Base-by-base conservation (phyloP, 2,797 vertebrate genomes). In the Tokudaia muenninki region DNA sequence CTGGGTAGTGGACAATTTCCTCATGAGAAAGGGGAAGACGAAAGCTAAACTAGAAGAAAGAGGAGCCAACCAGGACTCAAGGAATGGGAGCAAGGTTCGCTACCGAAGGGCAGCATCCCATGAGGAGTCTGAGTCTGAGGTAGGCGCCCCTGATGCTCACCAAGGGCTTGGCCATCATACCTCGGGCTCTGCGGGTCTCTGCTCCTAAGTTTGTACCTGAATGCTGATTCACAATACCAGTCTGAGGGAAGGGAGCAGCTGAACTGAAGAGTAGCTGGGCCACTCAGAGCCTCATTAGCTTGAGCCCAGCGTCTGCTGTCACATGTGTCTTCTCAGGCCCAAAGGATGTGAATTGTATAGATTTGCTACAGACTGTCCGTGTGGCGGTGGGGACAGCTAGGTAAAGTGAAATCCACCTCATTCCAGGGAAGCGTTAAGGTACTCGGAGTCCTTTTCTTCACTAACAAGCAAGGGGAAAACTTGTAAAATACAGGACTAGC, bases 1-100 rank as follows among this genome's bases (percentile, higher is more conserved):
- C 98, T 99, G 99, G 99, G 99, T 99, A 95, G 99, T 99, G 77
- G 99, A 99, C 98, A 99, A 99, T 97, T 99, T 99, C 98, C 99
- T 99, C 89, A 99, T 99, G 99, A 99, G 99, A 98, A 99, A 99
- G 98, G 99, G 99, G 94, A 99, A 99, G 98, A 99, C 99, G 98
- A 99, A 99, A 99, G 99, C 99, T 98, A 99, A 99, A 97, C 98
- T 99, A 63, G 99, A 99, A 98, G 99, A 99, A 98, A 99, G 99
- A 93, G 99, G 99, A 97, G 98, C 98, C 55, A 99, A 98, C 87
- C 99, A 99, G 79, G 99, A 99, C 96, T 98, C 99, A 0, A 98
- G 99, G 84, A 99, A 99, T 31, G 99, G 98, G 98, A 99, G 99
- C 98, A 99, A 99, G 98, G 99, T 99, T 95, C 99, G 99, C 94